These are phyloP conservation scores for Yasuhikotakia modesta DNA, from an alignment of 2,797 vertebrate species.

Conservation along the genomic window DNA sequence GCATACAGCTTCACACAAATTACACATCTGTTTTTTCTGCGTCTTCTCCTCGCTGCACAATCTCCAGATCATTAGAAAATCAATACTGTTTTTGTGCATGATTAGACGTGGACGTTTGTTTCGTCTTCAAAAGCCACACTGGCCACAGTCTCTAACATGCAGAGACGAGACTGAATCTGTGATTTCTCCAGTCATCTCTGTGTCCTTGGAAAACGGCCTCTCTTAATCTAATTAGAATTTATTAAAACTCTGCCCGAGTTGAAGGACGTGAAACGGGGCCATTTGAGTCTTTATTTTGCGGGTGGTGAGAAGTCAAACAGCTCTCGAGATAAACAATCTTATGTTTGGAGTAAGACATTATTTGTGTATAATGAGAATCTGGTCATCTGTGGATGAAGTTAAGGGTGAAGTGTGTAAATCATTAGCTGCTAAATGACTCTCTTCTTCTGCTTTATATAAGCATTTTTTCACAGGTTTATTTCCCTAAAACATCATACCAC, in stretches of 20 bases:
- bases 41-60: constrained; percentile 23
- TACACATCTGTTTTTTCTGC: constrained; percentile 48
- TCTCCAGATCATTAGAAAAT: constrained; percentile 53
- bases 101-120: constrained; percentile 39
- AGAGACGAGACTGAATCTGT: constrained; percentile 56
- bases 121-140: constrained; percentile 34
- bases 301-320: constrained; percentile 14
- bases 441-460: too few species aligned
- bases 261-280: constrained; percentile 66
- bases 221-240: constrained; percentile 74
- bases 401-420: background rate
- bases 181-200: constrained; percentile 66
- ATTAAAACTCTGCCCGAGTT: constrained; percentile 71
- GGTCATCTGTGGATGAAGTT: background rate
- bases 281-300: constrained; percentile 43
- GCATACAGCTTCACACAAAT: constrained; percentile 38
- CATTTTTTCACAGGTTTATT: too few species aligned
- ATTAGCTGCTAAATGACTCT: background rate
- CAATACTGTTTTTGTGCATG: constrained; percentile 58
- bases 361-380: constrained; percentile 11
- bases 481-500: too few species aligned
- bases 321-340: constrained; percentile 1
- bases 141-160: constrained; percentile 50
- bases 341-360: background rate
- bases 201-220: constrained; percentile 63